Percentiles rank a stretch among this genome's conserved stretches.
Conservation (phyloP, 1,140 invertebrate species). For the Drosophila malerkotliana region DNA sequence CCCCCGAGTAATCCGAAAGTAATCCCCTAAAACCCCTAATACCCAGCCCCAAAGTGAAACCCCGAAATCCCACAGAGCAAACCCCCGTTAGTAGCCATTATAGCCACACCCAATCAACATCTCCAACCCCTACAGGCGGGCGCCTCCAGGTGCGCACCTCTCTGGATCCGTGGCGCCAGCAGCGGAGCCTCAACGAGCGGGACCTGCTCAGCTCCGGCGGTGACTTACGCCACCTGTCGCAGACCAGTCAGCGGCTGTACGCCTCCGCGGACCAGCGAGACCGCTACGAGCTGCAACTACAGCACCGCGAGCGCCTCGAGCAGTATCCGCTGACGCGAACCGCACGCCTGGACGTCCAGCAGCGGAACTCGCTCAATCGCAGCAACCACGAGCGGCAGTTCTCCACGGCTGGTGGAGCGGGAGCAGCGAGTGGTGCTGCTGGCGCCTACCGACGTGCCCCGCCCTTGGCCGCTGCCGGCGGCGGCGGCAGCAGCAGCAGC, state of each 20-base stretch:
- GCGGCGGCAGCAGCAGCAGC: constrained; percentile 69
- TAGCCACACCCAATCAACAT: constrained; percentile 51
- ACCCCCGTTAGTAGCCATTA: constrained; percentile 29
- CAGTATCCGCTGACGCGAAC: constrained; percentile 79
- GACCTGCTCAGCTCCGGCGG: constrained; percentile 67
- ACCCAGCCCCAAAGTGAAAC: constrained; percentile 1
- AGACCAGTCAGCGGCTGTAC: constrained; percentile 72
- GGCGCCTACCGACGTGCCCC: constrained; percentile 71
- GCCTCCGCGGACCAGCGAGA: constrained; percentile 78
- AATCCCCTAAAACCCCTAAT: constrained; percentile 19
- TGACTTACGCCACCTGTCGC: constrained; percentile 66
- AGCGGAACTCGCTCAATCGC: constrained; percentile 80
- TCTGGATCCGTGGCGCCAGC: constrained; percentile 76
- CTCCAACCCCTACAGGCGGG: constrained; percentile 74
- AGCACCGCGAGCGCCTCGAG: constrained; percentile 78
- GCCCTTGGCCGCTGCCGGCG: constrained; percentile 68
- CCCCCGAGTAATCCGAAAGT: not conserved
- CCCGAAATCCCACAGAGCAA: constrained; percentile 15
- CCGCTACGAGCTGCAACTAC: constrained; percentile 77
- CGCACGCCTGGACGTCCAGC: constrained; percentile 80
- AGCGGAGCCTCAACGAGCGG: constrained; percentile 80
- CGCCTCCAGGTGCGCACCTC: constrained; percentile 74
- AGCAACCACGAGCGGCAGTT: constrained; percentile 82
- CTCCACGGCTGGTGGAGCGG: constrained; percentile 18
- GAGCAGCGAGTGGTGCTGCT: constrained; percentile 43